Conservation (phyloP, 2,888 invertebrate species). For the Malachius bipustulatus region DNA sequence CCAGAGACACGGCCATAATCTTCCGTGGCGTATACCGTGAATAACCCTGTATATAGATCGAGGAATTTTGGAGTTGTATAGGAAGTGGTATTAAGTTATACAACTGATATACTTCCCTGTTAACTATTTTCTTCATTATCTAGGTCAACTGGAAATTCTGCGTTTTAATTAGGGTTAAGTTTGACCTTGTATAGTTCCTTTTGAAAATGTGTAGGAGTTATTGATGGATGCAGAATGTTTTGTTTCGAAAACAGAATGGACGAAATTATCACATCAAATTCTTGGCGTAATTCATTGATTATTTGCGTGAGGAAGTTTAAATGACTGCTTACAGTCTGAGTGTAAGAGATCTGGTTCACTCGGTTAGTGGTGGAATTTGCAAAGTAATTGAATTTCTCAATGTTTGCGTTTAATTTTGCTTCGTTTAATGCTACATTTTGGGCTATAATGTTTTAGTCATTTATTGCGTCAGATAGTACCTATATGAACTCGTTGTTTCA, state of each 20-base stretch:
- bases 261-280: too few relatives aligned
- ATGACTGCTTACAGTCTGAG: constrained; percentile 16
- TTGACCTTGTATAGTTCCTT: constrained; percentile 7
- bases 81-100: constrained; percentile 11
- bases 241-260: too few relatives aligned
- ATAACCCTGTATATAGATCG: constrained; percentile 13
- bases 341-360: background rate
- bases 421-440: constrained; percentile 16
- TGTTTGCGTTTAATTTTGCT: constrained; percentile 14
- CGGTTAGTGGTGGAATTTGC: constrained; percentile 6
- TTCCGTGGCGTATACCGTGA: too few relatives aligned
- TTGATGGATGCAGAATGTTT: too few relatives aligned
- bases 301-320: too few relatives aligned
- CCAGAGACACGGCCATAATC: too few relatives aligned
- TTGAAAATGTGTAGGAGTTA: constrained; percentile 13
- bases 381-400: constrained; percentile 17
- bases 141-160: constrained; percentile 15
- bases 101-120: constrained; percentile 7
- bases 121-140: constrained; percentile 9
- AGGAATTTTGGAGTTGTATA: constrained; percentile 4
- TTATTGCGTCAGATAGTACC: constrained; percentile 19
- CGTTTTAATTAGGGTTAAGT: constrained; percentile 6
- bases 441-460: constrained; percentile 18
- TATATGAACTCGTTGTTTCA: constrained; percentile 20
- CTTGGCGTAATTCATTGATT: too few relatives aligned